A percentile compares a stretch with the other conserved stretches of the same genome.
Conservation (phyloP, 2,113 vertebrate species). For the Sakesphorus luctuosus region DNA sequence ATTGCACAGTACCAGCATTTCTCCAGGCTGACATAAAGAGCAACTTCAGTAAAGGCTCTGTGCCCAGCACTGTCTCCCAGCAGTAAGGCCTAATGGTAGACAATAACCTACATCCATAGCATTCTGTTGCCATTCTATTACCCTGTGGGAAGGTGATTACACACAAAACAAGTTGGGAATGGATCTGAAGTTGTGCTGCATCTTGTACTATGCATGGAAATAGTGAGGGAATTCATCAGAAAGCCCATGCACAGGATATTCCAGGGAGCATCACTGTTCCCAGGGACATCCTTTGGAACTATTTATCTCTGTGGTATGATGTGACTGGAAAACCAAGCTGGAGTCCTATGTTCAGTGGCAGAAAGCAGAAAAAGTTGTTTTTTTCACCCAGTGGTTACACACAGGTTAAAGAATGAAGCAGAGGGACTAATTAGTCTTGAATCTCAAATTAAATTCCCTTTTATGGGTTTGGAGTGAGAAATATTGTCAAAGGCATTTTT, state of each 20-base stretch:
- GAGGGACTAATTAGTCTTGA: not conserved
- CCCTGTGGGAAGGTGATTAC: not conserved
- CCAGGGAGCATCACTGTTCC: not conserved
- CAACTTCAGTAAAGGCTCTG: not conserved
- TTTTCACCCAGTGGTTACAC: not conserved
- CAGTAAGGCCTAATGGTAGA: not conserved
- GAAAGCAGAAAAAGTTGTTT: not conserved
- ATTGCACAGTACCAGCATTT: not conserved
- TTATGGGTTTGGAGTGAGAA: not conserved
- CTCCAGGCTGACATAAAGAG: not conserved
- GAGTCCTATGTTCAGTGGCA: not conserved
- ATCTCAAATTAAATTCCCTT: not conserved
- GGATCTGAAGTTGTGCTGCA: not conserved
- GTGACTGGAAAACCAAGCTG: not conserved
- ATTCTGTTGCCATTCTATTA: not conserved
- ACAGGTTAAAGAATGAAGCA: not conserved
- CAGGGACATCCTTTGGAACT: not conserved
- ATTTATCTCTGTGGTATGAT: not conserved
- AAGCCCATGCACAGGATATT: accelerated
- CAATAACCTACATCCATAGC: not conserved
- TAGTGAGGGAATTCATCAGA: not conserved
- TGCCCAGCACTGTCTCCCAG: not conserved
- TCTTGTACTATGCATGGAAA: not conserved
- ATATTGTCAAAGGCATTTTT: not conserved
- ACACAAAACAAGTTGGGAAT: not conserved